These are phyloP conservation scores for Pseudomyrmex flavicornis DNA, from an alignment of 1,140 invertebrate genomes.

Conservation along the genomic window DNA sequence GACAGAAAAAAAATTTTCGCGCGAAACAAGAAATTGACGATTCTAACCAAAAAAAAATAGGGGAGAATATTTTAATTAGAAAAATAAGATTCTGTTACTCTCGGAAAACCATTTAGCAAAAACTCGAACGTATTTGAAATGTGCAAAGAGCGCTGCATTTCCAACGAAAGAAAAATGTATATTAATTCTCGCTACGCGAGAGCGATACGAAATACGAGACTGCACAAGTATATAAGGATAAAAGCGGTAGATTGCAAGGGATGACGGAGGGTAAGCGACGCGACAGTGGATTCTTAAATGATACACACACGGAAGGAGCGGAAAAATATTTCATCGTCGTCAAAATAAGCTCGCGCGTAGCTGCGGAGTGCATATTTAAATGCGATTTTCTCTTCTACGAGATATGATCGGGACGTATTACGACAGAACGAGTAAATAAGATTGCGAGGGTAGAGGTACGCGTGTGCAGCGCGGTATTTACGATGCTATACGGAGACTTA, in stretches of 20 bases:
- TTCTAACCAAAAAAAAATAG: too few relatives aligned
- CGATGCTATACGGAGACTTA: not conserved
- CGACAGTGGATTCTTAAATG: constrained; percentile 6
- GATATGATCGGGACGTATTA: not conserved
- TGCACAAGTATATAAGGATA: constrained; percentile 5
- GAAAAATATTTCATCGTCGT: constrained; percentile 9
- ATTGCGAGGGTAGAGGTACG: constrained; percentile 11
- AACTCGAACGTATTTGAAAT: too few relatives aligned
- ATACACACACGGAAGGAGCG: not conserved
- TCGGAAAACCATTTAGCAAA: too few relatives aligned
- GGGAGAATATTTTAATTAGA: too few relatives aligned
- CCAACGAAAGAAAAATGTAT: not conserved
- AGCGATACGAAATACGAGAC: constrained; percentile 17
- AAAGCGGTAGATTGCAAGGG: constrained; percentile 16
- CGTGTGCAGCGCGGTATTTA: constrained; percentile 16
- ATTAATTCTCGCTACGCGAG: not conserved
- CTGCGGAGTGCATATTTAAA: constrained; percentile 17
- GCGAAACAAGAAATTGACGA: constrained; percentile 4
- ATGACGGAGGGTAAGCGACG: not conserved
- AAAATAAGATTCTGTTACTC: too few relatives aligned
- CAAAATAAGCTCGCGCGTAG: constrained; percentile 14
- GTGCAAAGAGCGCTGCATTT: constrained; percentile 1
- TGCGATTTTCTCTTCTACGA: not conserved
- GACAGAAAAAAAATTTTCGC: constrained; percentile 11
- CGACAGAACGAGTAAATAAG: constrained; percentile 18